Conservation (phyloP, 2,113 vertebrate genomes). For the Tetraodon nigroviridis region DNA sequence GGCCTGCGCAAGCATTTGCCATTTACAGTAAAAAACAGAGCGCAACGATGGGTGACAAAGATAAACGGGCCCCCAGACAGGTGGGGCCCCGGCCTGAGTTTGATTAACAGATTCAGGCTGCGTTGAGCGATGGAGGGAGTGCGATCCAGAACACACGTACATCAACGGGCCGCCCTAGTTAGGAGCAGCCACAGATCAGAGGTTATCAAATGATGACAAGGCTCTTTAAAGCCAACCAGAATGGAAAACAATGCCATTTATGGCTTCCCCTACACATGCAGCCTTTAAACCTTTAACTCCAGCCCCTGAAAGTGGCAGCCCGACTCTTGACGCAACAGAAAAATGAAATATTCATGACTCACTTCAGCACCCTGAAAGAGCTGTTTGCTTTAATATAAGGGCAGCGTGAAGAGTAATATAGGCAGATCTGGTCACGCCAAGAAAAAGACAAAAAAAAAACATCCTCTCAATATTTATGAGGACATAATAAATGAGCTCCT, state of each 20-base stretch:
- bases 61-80: too few species aligned
- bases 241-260: constrained; percentile 5
- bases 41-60: too few species aligned
- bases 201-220: constrained; percentile 46
- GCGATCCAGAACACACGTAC: too few species aligned
- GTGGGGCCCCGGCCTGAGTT: too few species aligned
- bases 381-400: constrained; percentile 33
- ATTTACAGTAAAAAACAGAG: too few species aligned
- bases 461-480: constrained; percentile 41
- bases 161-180: constrained; percentile 24
- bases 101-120: too few species aligned
- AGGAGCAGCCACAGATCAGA: constrained; percentile 41
- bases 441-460: constrained; percentile 18
- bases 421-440: constrained; percentile 40
- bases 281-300: constrained; percentile 20
- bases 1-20: too few species aligned
- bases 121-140: too few species aligned
- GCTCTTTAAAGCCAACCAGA: constrained; percentile 13
- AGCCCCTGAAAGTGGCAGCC: constrained; percentile 2
- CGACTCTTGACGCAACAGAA: constrained; percentile 37
- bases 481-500: constrained; percentile 17
- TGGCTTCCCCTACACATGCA: constrained; percentile 6
- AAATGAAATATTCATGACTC: constrained; percentile 46
- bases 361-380: constrained; percentile 17
- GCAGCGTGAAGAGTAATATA: constrained; percentile 23